A percentile compares a stretch with the other conserved stretches of the same genome.
phyloP scores from a whole-genome alignment of 2,113 vertebrate genomes.

The Pandion haliaetus region DNA sequence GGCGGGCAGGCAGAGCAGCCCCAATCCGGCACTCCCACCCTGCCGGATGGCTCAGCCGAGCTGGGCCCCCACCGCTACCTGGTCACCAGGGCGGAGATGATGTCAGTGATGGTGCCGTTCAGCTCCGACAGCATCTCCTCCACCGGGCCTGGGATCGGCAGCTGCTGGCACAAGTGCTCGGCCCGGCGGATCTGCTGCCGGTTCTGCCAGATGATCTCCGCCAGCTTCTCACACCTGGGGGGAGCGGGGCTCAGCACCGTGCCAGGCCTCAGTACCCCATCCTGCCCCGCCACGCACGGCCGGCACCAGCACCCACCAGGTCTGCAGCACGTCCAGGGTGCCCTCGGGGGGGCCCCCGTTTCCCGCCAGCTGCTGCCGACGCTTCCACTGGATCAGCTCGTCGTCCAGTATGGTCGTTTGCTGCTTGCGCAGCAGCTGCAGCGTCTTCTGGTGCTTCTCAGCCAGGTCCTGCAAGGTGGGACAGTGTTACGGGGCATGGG shows the following conservation, averaged over 20 bases:
- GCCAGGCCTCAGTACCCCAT: not conserved
- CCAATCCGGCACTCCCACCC: not conserved
- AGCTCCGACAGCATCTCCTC: conserved; percentile 92
- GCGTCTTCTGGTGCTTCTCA: conserved; percentile 96
- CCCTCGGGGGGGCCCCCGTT: conserved; percentile 93
- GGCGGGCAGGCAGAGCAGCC: not conserved
- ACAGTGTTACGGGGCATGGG: rapidly evolving
- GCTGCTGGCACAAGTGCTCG: conserved; percentile 93
- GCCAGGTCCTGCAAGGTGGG: conserved; percentile 42
- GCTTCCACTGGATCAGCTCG: conserved; percentile 94
- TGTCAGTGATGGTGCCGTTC: conserved; percentile 93
- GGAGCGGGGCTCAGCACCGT: not conserved
- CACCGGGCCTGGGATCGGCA: conserved; percentile 92
- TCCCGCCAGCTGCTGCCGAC: conserved; percentile 94
- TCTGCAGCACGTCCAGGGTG: conserved; percentile 92
- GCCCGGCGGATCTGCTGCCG: conserved; percentile 94
- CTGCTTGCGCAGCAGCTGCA: conserved; percentile 94
- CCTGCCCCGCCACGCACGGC: rapidly evolving
- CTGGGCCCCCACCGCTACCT: conserved; percentile 72
- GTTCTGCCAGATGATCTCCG: conserved; percentile 97
- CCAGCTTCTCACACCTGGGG: conserved; percentile 94
- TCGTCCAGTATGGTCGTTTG: conserved; percentile 96
- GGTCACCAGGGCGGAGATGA: conserved; percentile 95
- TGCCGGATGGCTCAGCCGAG: not conserved
- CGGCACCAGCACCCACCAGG: conserved; percentile 72